These are phyloP conservation scores for Contarinia nasturtii DNA, from an alignment of 1,140 invertebrate species.

Conservation along the genomic window DNA sequence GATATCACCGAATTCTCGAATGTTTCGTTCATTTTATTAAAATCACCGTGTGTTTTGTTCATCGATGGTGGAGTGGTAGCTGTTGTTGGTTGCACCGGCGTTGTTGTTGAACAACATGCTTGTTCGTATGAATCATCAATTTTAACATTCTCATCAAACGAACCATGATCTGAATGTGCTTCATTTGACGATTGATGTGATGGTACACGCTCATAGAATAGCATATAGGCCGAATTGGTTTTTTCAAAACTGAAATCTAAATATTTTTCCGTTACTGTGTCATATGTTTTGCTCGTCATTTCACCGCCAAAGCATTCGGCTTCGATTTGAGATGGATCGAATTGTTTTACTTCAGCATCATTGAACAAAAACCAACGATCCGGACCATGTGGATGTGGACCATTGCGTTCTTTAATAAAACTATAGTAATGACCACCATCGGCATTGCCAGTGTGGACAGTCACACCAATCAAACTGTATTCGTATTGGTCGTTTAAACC, in stretches of 20 bases:
- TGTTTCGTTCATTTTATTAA: neutral
- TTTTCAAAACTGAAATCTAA: constrained; percentile 96
- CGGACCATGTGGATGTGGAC: constrained; percentile 29
- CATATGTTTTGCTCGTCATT: constrained; percentile 95
- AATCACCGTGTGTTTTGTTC: neutral
- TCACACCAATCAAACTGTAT: constrained; percentile 88
- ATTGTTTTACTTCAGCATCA: constrained; percentile 89
- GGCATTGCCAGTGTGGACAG: constrained; percentile 89
- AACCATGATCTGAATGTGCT: constrained; percentile 21
- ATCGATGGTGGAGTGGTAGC: constrained; percentile 12
- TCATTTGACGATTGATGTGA: constrained; percentile 23
- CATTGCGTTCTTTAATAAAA: constrained; percentile 73
- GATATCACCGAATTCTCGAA: neutral
- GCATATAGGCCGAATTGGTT: constrained; percentile 93
- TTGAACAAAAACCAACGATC: constrained; percentile 92
- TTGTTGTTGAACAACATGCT: neutral
- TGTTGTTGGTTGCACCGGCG: neutral
- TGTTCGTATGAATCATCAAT: neutral
- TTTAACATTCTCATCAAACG: constrained; percentile 2
- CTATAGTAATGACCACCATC: constrained; percentile 95
- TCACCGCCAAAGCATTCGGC: constrained; percentile 92
- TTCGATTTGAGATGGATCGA: constrained; percentile 84
- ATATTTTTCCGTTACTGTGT: constrained; percentile 88
- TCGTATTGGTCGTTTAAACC: constrained; percentile 38
- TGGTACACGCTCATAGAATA: constrained; percentile 74